phyloP scores from a whole-genome alignment of 2,113 vertebrate species.

The Megaceryle torquata region DNA sequence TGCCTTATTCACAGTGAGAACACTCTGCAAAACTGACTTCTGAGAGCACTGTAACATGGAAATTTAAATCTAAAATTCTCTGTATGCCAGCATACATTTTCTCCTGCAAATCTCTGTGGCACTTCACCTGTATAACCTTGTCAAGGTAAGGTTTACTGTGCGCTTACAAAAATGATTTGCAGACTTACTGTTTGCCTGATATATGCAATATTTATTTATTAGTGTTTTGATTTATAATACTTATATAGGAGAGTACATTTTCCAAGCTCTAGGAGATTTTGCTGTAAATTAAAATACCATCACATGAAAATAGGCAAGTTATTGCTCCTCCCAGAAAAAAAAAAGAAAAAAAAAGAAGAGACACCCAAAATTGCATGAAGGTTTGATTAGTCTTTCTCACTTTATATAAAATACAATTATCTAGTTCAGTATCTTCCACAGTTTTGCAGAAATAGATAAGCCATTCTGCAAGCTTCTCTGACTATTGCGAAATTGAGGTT shows the following conservation, averaged over 20 bases:
- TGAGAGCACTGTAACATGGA: background rate
- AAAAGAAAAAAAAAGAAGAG: background rate
- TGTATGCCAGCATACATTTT: background rate
- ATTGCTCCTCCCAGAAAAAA: background rate
- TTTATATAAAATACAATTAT: background rate
- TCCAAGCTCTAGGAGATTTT: background rate
- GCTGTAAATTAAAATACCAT: background rate
- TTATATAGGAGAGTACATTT: constrained; percentile 2
- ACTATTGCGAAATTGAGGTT: background rate
- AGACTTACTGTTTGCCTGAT: background rate
- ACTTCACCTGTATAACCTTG: constrained; percentile 15
- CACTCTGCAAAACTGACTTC: background rate
- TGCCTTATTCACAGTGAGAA: background rate
- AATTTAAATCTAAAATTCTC: background rate
- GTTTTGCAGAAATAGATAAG: background rate
- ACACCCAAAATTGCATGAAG: background rate
- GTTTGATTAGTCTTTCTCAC: background rate
- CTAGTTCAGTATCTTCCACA: background rate
- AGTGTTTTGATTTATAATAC: constrained; percentile 38
- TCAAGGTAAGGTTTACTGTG: constrained; percentile 4
- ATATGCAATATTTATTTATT: constrained; percentile 49
- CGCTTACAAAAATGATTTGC: constrained; percentile 13
- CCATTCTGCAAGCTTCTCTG: background rate
- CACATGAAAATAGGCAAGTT: background rate
- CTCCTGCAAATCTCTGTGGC: background rate